Evolutionary conservation across 2,113 vertebrate genomes (phyloP), one percentile per base, ranked within the genome.

Genomic region (Takifugu bimaculatus): DNA sequence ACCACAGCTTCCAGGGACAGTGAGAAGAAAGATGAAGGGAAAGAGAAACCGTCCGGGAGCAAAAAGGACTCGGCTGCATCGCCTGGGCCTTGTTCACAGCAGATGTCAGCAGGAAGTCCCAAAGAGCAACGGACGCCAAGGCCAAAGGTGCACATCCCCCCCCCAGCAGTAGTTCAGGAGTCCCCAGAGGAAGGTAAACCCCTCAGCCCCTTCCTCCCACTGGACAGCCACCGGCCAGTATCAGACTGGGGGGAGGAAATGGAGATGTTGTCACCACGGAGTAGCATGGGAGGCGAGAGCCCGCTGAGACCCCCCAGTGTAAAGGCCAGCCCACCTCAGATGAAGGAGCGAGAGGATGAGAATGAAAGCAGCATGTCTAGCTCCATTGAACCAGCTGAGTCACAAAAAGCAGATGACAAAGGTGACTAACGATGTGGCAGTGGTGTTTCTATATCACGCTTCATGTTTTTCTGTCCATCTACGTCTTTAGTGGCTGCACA

Each of bases 171-270:
- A 0, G 47, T 44, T 1, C 87, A 87, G 67, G 72, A 78, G 29
- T 75, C 86, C 0, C 67, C 84, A 0, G 89, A 89, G 45, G 72
- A 75, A 5, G 65, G 65, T 0, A 92, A 92, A 4, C 91, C 91
- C 5, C 63, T 83, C 62, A 94, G 91, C 77, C 93, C 95, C 49
- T 90, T 94, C 80, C 87, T 79, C 0, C 88, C 87, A 0, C 27
- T 87, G 2, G 91, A 91, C 0, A 84, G 89, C 20, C 90, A 94
- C 82, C 78, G 79, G 49, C 91, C 93, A 0, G 92, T 96, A 29
- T 74, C 89, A 0, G 93, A 96, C 88, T 97, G 95, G 95, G 95
- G 90, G 0, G 95, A 96, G 83, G 94, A 93, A 83, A 94, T 97
- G 93, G 95, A 97, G 86, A 84, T 91, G 89, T 74, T 68, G 62